A percentile compares a stretch with the other conserved stretches of the same genome.
Conservation (phyloP, 2,113 vertebrate genomes). For the Pygoscelis adeliae region DNA sequence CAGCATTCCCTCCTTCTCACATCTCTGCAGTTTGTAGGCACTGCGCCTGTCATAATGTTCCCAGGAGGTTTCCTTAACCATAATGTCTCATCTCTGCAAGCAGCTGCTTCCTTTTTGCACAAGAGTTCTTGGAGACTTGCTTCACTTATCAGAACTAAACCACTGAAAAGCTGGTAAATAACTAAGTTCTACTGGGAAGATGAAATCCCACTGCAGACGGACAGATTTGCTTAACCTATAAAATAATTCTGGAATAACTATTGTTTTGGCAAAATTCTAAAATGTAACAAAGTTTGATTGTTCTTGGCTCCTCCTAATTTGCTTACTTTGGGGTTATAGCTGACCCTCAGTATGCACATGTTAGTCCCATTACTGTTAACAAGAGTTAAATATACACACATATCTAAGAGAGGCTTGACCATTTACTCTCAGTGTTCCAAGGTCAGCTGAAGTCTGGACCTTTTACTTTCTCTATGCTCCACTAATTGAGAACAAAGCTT, state of each 20-base stretch:
- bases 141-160: background rate
- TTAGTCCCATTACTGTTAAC: conserved; percentile 41
- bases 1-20: background rate
- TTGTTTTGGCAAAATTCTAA: conserved; percentile 45
- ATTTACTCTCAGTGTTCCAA: conserved; percentile 40
- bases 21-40: background rate
- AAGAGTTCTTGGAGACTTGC: background rate
- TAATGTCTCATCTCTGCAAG: conserved; percentile 7
- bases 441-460: conserved; percentile 58
- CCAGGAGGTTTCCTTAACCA: background rate
- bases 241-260: conserved; percentile 40
- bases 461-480: conserved; percentile 59
- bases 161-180: background rate
- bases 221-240: conserved; percentile 54
- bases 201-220: conserved; percentile 48
- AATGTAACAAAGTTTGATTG: conserved; percentile 43
- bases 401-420: conserved; percentile 31
- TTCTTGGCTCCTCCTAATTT: conserved; percentile 59
- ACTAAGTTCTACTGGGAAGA: background rate
- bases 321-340: conserved; percentile 34
- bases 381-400: conserved; percentile 28
- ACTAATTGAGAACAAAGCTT: conserved; percentile 67
- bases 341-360: conserved; percentile 16
- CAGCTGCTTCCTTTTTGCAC: conserved; percentile 45
- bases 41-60: background rate